Evolutionary conservation across 2,888 invertebrate species (phyloP).

Genomic region (Athalia circularis): DNA sequence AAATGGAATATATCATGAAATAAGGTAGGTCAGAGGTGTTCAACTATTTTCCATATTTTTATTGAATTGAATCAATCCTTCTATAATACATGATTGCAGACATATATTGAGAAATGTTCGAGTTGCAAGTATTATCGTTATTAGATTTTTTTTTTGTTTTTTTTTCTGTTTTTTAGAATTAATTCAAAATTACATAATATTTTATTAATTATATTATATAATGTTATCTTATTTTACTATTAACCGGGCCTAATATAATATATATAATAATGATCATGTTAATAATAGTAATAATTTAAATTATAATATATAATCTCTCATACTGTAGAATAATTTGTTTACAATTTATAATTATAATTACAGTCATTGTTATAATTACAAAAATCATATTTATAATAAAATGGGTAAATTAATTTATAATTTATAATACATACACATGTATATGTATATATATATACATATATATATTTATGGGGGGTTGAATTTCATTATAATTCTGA

Average conservation of each 20-base stretch:
- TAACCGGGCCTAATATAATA: constrained; percentile 35
- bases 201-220: constrained; percentile 30
- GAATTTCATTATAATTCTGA: neutral
- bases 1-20: neutral
- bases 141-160: constrained; percentile 42
- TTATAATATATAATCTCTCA: constrained; percentile 17
- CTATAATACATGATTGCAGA: constrained; percentile 71
- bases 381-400: too few relatives aligned
- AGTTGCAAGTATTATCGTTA: constrained; percentile 67
- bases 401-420: neutral
- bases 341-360: neutral
- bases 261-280: constrained; percentile 14
- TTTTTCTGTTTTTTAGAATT: constrained; percentile 56
- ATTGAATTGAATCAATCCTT: constrained; percentile 69
- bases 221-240: constrained; percentile 34
- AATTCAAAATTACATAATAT: constrained; percentile 64
- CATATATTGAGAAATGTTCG: constrained; percentile 70
- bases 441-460: neutral
- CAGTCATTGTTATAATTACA: neutral
- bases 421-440: neutral
- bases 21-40: constrained; percentile 2
- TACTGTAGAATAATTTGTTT: neutral
- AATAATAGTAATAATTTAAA: neutral
- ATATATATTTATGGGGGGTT: neutral
- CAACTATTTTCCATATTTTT: constrained; percentile 62